These are phyloP conservation scores for Hyalella azteca DNA, from an alignment of 2,888 invertebrate genomes.

Conservation along the genomic window DNA sequence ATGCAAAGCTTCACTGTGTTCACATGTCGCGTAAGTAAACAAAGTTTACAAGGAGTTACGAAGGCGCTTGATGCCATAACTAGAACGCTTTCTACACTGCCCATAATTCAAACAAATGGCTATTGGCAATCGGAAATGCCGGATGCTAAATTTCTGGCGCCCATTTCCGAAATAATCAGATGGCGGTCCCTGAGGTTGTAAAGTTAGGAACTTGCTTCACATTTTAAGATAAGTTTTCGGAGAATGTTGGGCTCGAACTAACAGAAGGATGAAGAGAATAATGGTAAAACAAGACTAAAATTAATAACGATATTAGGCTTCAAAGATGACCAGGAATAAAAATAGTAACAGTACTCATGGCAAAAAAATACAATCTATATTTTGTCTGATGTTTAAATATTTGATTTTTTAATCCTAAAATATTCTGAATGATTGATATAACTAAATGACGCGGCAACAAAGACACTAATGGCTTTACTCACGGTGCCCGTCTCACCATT, in stretches of 20 bases:
- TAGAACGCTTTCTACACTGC: background rate
- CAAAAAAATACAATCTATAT: background rate
- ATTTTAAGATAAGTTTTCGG: background rate
- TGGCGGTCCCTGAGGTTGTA: background rate
- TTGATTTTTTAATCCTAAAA: background rate
- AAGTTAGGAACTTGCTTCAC: background rate
- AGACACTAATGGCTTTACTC: background rate
- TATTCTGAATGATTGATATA: background rate
- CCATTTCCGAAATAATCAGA: slow-evolving; percentile 24
- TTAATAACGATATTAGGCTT: background rate
- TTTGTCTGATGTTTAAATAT: background rate
- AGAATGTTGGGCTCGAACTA: background rate
- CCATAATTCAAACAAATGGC: slow-evolving; percentile 24
- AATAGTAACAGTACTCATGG: background rate
- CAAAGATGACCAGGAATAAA: no score
- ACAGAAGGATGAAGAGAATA: background rate
- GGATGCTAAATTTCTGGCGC: slow-evolving; percentile 12
- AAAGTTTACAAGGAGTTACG: background rate
- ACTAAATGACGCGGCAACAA: background rate
- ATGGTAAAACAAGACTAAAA: background rate
- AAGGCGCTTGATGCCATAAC: slow-evolving; percentile 3
- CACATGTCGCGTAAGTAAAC: no score
- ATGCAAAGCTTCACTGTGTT: no score
- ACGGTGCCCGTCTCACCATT: background rate
- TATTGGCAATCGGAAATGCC: slow-evolving; percentile 21